These are phyloP conservation scores for Sebastes matsubarae DNA, from an alignment of 2,797 vertebrate genomes.

Conservation along the genomic window DNA sequence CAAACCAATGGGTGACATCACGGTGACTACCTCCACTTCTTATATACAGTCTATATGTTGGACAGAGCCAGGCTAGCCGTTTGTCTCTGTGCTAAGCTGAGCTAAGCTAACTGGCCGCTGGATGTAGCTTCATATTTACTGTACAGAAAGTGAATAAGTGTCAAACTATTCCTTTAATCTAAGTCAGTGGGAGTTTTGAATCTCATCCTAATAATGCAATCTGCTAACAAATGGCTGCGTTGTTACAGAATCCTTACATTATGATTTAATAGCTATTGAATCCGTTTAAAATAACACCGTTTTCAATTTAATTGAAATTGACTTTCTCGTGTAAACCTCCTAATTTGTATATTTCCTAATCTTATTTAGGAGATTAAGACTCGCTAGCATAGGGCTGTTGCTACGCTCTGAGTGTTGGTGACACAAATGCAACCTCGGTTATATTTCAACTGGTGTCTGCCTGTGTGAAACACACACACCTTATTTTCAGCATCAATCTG, in stretches of 20 bases:
- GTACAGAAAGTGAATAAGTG: background rate
- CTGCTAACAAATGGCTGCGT: background rate
- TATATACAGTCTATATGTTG: background rate
- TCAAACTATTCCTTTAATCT: background rate
- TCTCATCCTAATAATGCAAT: background rate
- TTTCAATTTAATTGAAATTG: background rate
- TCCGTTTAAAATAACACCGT: background rate
- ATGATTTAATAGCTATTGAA: background rate
- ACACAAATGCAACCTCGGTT: background rate
- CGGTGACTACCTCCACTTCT: too few species aligned
- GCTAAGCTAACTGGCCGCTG: background rate
- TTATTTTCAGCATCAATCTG: slow-evolving; percentile 46
- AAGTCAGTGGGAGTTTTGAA: background rate
- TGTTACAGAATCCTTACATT: too few species aligned
- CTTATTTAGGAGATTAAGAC: background rate
- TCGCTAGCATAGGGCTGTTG: background rate
- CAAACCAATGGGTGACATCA: too few species aligned
- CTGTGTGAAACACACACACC: slow-evolving; percentile 40
- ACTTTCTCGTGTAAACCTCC: background rate
- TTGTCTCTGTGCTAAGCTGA: background rate
- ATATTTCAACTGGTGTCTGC: background rate
- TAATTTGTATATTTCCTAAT: background rate
- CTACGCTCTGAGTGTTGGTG: background rate
- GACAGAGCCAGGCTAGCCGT: background rate
- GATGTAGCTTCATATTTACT: background rate